A percentile compares a stretch with the other conserved stretches of the same genome.
phyloP scores from a whole-genome alignment of 2,113 vertebrate species.

The cat (Felis catus) region F.catus_Fca126_mat1.0 CM031412.1:97593501-97594000 shows the following conservation, averaged over 20 bases:
- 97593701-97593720: not conserved
- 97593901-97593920: not conserved
- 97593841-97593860: not conserved
- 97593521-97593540: not conserved
- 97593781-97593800: not conserved
- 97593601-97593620: not conserved
- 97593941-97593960: not conserved
- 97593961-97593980: not conserved
- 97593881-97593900: not conserved
- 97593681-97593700: too few species aligned
- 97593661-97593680: not conserved
- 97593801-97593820: not conserved
- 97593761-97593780: not conserved
- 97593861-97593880: not conserved
- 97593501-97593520: not conserved
- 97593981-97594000: not conserved
- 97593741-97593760: not conserved
- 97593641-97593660: conserved; percentile 8
- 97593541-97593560: not conserved
- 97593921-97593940: not conserved
- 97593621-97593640: not conserved
- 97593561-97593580: not conserved
- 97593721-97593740: not conserved
- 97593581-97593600: not conserved
- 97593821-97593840: not conserved